Evolutionary conservation across 2,113 vertebrate genomes (phyloP).

Genomic region (Arothron firmamentum): DNA sequence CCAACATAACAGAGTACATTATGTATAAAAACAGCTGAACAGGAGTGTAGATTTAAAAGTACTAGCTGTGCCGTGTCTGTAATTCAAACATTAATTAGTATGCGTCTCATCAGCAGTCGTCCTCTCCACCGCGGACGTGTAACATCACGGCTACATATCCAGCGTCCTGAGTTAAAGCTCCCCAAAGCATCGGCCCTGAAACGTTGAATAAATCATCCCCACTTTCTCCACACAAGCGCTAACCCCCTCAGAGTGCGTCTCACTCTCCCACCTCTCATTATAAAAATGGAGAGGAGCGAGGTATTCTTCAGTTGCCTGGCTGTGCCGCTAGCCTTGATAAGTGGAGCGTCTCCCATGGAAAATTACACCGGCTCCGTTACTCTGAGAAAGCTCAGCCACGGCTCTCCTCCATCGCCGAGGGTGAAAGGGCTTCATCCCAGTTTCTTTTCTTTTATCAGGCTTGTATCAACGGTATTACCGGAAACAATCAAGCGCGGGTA

Average conservation of each 20-base stretch:
- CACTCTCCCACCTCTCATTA: slow-evolving; percentile 66
- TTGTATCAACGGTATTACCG: too few species aligned
- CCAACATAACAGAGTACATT: not conserved
- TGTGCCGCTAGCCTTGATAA: slow-evolving; percentile 64
- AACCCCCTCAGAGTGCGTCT: slow-evolving; percentile 57
- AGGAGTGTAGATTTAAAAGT: slow-evolving; percentile 11
- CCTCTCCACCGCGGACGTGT: slow-evolving; percentile 31
- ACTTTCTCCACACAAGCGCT: slow-evolving; percentile 50
- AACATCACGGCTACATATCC: slow-evolving; percentile 39
- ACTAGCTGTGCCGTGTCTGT: slow-evolving; percentile 2
- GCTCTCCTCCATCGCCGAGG: slow-evolving; percentile 22
- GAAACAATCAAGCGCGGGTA: too few species aligned
- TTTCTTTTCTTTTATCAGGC: not conserved
- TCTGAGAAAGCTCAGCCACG: slow-evolving; percentile 35
- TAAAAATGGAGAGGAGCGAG: slow-evolving; percentile 61
- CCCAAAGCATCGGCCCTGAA: slow-evolving; percentile 47
- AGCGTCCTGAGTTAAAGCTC: slow-evolving; percentile 53
- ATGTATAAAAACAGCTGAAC: not conserved
- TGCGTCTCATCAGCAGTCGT: slow-evolving; percentile 34
- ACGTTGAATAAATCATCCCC: slow-evolving; percentile 63
- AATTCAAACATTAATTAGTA: slow-evolving; percentile 38
- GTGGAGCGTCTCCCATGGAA: slow-evolving; percentile 69
- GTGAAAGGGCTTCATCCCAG: not conserved
- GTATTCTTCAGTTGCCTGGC: slow-evolving; percentile 59
- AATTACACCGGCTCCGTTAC: slow-evolving; percentile 66